Conservation (phyloP, 92 coral and sea anemone genomes). For the Virgularia gustaviana region DNA sequence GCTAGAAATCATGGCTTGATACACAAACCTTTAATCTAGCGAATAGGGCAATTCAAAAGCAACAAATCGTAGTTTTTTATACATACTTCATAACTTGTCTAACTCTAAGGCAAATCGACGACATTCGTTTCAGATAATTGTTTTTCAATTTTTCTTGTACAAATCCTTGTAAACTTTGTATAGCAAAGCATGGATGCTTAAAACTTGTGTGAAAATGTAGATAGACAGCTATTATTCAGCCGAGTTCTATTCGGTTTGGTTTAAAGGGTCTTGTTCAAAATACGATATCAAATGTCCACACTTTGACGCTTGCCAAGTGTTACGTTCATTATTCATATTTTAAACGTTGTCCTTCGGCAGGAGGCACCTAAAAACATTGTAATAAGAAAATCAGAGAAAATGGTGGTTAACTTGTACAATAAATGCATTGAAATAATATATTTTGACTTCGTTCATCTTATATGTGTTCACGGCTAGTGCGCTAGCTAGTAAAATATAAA, state of each 20-base stretch:
- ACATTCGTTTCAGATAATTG: conserved; percentile 12
- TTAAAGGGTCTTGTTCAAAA: not conserved
- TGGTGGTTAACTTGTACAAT: not conserved
- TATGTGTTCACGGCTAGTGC: no score
- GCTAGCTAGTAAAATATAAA: no score
- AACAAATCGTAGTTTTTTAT: not conserved
- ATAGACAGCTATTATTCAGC: conserved; percentile 28
- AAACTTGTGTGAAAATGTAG: conserved; percentile 30
- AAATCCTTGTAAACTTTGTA: conserved; percentile 27
- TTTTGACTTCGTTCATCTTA: no score
- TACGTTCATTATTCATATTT: not conserved
- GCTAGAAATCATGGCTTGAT: conserved; percentile 77
- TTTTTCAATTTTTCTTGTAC: conserved; percentile 21
- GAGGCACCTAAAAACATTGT: not conserved
- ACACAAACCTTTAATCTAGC: not conserved
- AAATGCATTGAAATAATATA: no score
- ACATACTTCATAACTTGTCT: not conserved
- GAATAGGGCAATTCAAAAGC: not conserved
- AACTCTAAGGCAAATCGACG: not conserved
- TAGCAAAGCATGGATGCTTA: conserved; percentile 3
- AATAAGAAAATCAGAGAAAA: not conserved
- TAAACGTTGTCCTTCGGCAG: not conserved
- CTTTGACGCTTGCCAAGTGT: no score
- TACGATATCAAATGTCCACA: not conserved
- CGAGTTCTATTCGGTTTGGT: conserved; percentile 21